Evolutionary conservation across 35 echinoderm and acorn worm species (phyloP).

Genomic region (Apostichopus japonicus): DNA sequence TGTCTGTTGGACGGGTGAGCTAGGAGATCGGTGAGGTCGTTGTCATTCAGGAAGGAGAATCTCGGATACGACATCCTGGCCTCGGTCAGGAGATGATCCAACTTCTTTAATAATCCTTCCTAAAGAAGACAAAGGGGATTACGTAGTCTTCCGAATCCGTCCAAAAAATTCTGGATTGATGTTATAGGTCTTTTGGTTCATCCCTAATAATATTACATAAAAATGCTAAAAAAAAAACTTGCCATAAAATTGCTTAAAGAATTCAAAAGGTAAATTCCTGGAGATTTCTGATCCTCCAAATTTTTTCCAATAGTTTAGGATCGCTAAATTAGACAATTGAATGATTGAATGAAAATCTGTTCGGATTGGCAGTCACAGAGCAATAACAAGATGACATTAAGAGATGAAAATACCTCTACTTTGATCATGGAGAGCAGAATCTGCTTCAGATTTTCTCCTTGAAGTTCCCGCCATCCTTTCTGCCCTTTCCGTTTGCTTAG

Average conservation of each 20-base stretch:
- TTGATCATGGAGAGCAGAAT: constrained; percentile 60
- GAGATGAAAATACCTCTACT: constrained; percentile 57
- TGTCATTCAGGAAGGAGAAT: constrained; percentile 90
- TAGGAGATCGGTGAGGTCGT: constrained; percentile 81
- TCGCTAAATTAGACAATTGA: too few species aligned
- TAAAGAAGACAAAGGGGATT: neutral
- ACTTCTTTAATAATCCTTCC: constrained; percentile 78
- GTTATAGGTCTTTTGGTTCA: too few species aligned
- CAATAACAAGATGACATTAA: neutral
- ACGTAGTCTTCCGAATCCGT: too few species aligned
- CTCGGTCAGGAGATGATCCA: constrained; percentile 59
- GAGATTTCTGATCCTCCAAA: too few species aligned
- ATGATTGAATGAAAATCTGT: too few species aligned
- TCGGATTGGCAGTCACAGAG: too few species aligned
- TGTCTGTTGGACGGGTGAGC: constrained; percentile 67
- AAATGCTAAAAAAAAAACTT: too few species aligned
- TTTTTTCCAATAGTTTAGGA: too few species aligned
- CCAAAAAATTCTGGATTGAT: too few species aligned
- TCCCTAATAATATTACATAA: too few species aligned
- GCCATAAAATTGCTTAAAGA: too few species aligned
- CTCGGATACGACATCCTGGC: constrained; percentile 73
- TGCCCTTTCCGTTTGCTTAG: constrained; percentile 81
- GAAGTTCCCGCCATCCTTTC: constrained; percentile 76
- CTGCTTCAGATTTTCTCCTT: constrained; percentile 79
- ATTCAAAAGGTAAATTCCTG: too few species aligned